A percentile compares a stretch with the other conserved stretches of the same genome.
Evolutionary conservation across 1,140 invertebrate species (phyloP).

Genomic region (Drosophila erecta): DNA sequence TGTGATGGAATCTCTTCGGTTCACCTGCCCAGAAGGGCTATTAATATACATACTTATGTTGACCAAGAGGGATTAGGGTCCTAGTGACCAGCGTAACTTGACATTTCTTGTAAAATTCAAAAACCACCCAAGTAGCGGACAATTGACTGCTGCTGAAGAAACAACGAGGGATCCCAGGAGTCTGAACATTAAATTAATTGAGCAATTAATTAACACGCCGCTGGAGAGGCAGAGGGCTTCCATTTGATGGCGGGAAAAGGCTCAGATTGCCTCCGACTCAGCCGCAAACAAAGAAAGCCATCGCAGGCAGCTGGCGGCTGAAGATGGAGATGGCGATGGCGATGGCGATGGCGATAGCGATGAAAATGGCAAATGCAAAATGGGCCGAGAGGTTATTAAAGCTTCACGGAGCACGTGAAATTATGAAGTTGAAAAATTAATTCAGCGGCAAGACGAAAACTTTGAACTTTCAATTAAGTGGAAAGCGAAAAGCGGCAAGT

Average conservation of each 20-base stretch:
- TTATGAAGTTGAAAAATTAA: slow-evolving; percentile 83
- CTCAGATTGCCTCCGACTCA: slow-evolving; percentile 34
- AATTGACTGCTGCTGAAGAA: slow-evolving; percentile 64
- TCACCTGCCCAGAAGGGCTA: slow-evolving; percentile 24
- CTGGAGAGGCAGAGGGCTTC: slow-evolving; percentile 48
- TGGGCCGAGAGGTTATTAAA: slow-evolving; percentile 59
- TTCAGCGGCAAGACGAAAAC: slow-evolving; percentile 78
- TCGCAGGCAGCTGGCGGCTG: slow-evolving; percentile 55
- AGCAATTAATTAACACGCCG: slow-evolving; percentile 82
- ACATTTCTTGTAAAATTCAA: slow-evolving; percentile 61
- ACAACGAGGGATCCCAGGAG: slow-evolving; percentile 3
- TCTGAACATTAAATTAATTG: slow-evolving; percentile 81
- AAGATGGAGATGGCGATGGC: slow-evolving; percentile 10
- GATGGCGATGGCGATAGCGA: slow-evolving; percentile 14
- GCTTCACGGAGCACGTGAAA: slow-evolving; percentile 71
- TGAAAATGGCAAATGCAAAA: slow-evolving; percentile 16
- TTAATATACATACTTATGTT: slow-evolving; percentile 54
- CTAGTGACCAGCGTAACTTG: slow-evolving; percentile 40
- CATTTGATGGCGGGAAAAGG: slow-evolving; percentile 50
- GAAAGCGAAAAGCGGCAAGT: slow-evolving; percentile 43
- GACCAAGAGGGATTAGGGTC: slow-evolving; percentile 41
- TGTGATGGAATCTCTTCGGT: slow-evolving; percentile 4
- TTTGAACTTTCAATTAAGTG: slow-evolving; percentile 81
- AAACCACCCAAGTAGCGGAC: slow-evolving; percentile 63
- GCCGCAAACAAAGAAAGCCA: slow-evolving; percentile 71